Percentiles rank a stretch among this genome's conserved stretches.
phyloP scores from a whole-genome alignment of 2,113 vertebrate genomes.

The Calyptomena viridis region DNA sequence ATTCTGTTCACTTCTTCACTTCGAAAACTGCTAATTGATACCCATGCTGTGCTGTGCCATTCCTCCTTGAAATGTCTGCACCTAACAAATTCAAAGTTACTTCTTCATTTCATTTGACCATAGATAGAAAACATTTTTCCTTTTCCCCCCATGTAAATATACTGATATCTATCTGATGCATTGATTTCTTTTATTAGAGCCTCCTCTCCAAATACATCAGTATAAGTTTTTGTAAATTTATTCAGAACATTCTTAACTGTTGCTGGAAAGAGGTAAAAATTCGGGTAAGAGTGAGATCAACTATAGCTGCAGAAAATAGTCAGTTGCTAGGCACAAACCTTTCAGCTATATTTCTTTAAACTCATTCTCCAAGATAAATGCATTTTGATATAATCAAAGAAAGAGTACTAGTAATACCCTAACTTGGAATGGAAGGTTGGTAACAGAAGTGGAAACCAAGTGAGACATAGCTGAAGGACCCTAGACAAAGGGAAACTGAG shows the following conservation, averaged over 20 bases:
- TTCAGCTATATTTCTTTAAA: background rate
- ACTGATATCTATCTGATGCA: background rate
- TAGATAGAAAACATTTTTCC: background rate
- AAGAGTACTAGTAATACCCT: background rate
- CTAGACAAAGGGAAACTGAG: background rate
- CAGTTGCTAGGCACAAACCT: background rate
- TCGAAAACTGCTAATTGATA: background rate
- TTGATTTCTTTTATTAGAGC: background rate
- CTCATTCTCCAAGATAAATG: background rate
- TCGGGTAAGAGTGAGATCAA: background rate
- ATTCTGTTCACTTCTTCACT: background rate
- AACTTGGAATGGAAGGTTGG: background rate
- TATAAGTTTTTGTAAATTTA: background rate
- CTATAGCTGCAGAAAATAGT: background rate
- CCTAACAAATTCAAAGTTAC: background rate
- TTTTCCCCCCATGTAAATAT: background rate
- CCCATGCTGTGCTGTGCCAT: background rate
- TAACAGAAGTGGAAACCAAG: background rate
- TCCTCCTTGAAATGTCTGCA: background rate
- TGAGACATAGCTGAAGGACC: background rate
- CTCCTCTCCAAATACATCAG: fast-evolving
- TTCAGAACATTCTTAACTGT: background rate
- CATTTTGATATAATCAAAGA: background rate
- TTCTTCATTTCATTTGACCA: background rate
- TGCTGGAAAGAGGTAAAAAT: background rate